These are phyloP conservation scores for Pecten maximus DNA, from an alignment of 2,888 invertebrate species.

Conservation along the genomic window DNA sequence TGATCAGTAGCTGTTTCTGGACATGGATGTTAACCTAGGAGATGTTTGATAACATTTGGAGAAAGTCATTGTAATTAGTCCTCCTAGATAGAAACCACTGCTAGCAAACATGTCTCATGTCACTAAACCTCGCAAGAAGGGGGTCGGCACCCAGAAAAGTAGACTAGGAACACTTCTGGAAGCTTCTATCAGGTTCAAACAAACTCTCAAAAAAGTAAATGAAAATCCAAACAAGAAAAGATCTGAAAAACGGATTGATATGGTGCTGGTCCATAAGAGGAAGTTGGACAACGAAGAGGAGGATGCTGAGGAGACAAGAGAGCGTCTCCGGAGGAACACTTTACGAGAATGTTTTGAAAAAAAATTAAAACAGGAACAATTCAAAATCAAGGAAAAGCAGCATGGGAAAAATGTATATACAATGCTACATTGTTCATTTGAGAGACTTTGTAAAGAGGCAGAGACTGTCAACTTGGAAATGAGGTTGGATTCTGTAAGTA, in stretches of 20 bases:
- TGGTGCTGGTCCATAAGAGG: neutral
- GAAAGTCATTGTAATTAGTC: neutral
- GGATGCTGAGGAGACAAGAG: neutral
- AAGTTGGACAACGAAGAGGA: neutral
- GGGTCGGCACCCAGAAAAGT: neutral
- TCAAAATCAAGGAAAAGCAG: neutral
- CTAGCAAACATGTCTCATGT: neutral
- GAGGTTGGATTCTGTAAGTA: constrained; percentile 7
- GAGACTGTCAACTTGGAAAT: neutral
- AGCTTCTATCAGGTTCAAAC: neutral
- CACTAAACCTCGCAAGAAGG: neutral
- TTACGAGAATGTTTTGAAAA: neutral
- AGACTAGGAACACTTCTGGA: neutral
- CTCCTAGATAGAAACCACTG: neutral
- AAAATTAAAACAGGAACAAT: neutral
- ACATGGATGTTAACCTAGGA: neutral
- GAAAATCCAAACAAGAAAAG: neutral
- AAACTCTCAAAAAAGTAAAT: neutral
- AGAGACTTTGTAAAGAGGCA: constrained; percentile 30
- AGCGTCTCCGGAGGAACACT: neutral
- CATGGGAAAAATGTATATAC: constrained; percentile 10
- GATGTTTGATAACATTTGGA: neutral
- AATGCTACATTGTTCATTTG: constrained; percentile 20
- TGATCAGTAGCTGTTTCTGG: neutral
- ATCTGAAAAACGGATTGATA: neutral